Percentiles rank a stretch among this genome's conserved stretches.
phyloP scores from a whole-genome alignment of 92 coral and sea anemone species.

The Heteractis magnifica region DNA sequence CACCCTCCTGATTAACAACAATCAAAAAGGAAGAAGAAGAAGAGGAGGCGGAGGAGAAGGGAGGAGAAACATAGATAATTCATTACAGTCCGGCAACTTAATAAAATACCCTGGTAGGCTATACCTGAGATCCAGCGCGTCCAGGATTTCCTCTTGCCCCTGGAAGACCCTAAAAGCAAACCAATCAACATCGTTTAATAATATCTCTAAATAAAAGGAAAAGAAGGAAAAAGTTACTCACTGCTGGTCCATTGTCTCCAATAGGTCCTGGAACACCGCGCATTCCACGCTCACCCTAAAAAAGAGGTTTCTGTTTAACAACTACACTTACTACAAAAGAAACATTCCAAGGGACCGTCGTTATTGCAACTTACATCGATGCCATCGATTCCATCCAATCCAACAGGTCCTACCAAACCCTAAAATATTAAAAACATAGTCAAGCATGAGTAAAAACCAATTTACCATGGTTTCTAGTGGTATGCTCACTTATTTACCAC shows the following conservation, averaged over 20 bases:
- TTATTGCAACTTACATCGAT: conserved; percentile 9
- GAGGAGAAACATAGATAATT: not conserved
- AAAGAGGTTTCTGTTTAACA: not conserved
- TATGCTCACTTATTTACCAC: no score
- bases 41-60: not conserved
- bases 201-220: not conserved
- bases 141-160: conserved; percentile 51
- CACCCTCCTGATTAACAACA: no score
- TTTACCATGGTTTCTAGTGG: not conserved
- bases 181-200: not conserved
- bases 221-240: not conserved
- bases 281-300: conserved; percentile 44
- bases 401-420: conserved; percentile 30
- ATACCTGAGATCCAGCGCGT: conserved; percentile 41
- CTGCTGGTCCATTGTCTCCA: conserved; percentile 37
- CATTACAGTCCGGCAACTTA: no score
- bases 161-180: conserved; percentile 36
- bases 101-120: not conserved
- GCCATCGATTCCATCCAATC: conserved; percentile 34
- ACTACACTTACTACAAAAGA: not conserved
- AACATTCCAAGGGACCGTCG: not conserved
- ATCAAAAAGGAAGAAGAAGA: not conserved
- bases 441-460: not conserved
- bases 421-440: not conserved
- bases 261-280: conserved; percentile 33